Conservation (phyloP, 2,888 invertebrate genomes). For the Tholera decimalis region DNA sequence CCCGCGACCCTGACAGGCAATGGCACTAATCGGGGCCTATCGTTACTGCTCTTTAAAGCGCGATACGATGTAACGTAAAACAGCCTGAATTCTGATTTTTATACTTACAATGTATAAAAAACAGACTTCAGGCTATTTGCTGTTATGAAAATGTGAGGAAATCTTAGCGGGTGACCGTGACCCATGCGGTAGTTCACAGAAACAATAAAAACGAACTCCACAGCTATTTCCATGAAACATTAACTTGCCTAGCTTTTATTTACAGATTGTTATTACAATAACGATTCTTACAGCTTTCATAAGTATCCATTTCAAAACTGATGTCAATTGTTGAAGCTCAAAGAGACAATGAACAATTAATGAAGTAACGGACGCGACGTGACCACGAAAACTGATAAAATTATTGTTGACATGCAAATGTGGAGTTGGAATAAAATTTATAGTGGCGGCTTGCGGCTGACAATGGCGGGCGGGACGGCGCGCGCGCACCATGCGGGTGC, state of each 20-base stretch:
- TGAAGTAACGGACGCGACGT: conserved; percentile 66
- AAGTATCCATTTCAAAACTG: conserved; percentile 53
- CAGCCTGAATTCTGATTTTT: background rate
- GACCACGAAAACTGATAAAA: conserved; percentile 75
- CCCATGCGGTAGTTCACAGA: conserved; percentile 28
- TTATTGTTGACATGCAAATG: conserved; percentile 80
- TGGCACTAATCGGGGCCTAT: too few relatives aligned
- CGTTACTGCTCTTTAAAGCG: too few relatives aligned
- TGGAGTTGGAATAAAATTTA: conserved; percentile 74
- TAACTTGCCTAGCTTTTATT: conserved; percentile 49
- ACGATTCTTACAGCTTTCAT: conserved; percentile 46
- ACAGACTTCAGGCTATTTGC: too few relatives aligned
- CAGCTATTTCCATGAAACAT: conserved; percentile 39
- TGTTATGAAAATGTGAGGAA: conserved; percentile 52
- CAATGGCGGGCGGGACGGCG: conserved; percentile 71
- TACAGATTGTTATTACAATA: conserved; percentile 43
- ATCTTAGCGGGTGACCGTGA: conserved; percentile 11
- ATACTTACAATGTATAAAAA: too few relatives aligned
- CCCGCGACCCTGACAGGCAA: too few relatives aligned
- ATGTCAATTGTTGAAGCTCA: conserved; percentile 54
- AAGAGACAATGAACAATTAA: conserved; percentile 64
- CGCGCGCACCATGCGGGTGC: conserved; percentile 80
- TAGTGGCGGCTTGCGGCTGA: conserved; percentile 69
- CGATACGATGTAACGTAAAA: too few relatives aligned
- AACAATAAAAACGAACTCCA: conserved; percentile 45